Percentiles rank a stretch among this genome's conserved stretches.
Conservation (phyloP, 1,140 invertebrate species). For the Pantala flavescens region DNA sequence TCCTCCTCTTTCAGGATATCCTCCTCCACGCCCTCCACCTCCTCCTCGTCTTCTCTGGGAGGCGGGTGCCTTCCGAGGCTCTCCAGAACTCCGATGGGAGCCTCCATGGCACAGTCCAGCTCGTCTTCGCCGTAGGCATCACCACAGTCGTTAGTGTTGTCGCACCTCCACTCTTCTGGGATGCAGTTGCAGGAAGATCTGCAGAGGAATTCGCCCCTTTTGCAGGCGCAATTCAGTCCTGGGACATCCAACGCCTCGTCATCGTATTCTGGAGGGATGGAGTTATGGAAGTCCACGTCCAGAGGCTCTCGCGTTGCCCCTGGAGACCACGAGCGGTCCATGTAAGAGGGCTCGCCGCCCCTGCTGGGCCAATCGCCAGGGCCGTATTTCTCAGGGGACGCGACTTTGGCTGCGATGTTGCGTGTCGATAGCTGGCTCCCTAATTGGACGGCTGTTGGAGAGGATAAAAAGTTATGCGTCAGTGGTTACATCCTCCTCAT, state of each 20-base stretch:
- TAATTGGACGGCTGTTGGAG: too few relatives aligned
- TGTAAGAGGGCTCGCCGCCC: too few relatives aligned
- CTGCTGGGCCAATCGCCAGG: too few relatives aligned
- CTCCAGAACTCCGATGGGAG: not conserved
- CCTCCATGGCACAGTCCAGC: slow-evolving; percentile 46
- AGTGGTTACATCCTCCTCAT: too few relatives aligned
- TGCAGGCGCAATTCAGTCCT: slow-evolving; percentile 28
- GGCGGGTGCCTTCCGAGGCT: not conserved
- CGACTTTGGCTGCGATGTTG: too few relatives aligned
- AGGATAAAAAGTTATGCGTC: too few relatives aligned
- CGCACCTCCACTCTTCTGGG: slow-evolving; percentile 31
- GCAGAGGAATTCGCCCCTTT: slow-evolving; percentile 41
- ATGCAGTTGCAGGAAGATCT: slow-evolving; percentile 50
- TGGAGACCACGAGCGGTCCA: too few relatives aligned
- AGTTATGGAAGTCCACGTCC: too few relatives aligned
- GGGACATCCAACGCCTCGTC: not conserved
- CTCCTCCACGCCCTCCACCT: not conserved
- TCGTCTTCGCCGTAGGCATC: slow-evolving; percentile 59
- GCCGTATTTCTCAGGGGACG: too few relatives aligned
- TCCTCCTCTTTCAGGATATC: not conserved
- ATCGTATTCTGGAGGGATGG: not conserved
- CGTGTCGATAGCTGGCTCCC: too few relatives aligned
- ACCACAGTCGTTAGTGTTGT: slow-evolving; percentile 52
- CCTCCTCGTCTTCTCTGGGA: not conserved
- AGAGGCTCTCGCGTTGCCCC: too few relatives aligned